Evolutionary conservation across 2,888 invertebrate genomes (phyloP).

Genomic region (Icerya purchasi): DNA sequence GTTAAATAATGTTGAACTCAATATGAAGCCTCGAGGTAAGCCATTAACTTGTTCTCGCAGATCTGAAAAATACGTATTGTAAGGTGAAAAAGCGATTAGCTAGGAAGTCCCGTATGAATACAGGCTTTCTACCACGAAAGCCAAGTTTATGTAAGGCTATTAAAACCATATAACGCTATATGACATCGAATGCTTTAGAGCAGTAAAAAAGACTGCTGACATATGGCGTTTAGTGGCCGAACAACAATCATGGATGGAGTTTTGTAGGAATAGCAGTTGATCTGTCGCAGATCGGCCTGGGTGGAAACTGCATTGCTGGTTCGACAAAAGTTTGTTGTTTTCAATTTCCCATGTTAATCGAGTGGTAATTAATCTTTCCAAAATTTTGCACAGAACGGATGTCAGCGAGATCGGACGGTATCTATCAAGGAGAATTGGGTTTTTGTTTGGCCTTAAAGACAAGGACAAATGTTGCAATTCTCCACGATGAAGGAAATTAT

Average conservation of each 20-base stretch:
- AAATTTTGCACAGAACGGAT: no score
- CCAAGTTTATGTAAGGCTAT: neutral
- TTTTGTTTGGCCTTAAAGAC: no score
- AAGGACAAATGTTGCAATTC: no score
- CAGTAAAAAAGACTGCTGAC: neutral
- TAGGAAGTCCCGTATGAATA: neutral
- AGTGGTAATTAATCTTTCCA: no score
- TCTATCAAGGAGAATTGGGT: no score
- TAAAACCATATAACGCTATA: neutral
- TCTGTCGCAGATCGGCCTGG: no score
- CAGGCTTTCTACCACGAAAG: neutral
- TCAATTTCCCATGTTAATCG: no score
- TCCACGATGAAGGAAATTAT: no score
- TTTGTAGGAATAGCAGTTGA: neutral
- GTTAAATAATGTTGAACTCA: neutral
- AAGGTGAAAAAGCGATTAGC: neutral
- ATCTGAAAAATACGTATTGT: neutral
- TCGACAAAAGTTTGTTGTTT: no score
- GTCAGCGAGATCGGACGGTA: no score
- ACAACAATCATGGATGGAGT: neutral
- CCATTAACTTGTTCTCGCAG: neutral
- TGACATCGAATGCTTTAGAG: neutral
- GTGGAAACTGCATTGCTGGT: no score
- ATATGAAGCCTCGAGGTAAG: neutral
- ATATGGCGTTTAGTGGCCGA: neutral